Evolutionary conservation across 2,797 vertebrate genomes (phyloP).

Genomic region (Sebastes steindachneri): DNA sequence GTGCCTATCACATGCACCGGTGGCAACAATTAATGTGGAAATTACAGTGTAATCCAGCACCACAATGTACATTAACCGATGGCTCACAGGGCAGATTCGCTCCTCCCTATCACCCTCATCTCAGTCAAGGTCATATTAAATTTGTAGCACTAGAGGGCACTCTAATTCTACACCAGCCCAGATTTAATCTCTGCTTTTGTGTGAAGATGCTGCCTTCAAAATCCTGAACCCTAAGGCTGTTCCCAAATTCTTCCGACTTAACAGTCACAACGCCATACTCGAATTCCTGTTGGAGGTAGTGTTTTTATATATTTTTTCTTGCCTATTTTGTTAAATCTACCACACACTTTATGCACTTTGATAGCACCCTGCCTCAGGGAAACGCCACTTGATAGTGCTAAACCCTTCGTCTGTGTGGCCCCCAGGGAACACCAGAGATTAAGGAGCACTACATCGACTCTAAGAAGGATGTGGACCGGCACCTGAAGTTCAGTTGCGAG

Average conservation of each 20-base stretch:
- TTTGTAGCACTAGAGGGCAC: slow-evolving; percentile 80
- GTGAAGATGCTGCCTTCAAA: slow-evolving; percentile 97
- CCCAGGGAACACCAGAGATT: slow-evolving; percentile 95
- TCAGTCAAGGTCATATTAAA: slow-evolving; percentile 61
- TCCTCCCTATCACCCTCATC: slow-evolving; percentile 49
- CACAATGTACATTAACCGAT: slow-evolving; percentile 76
- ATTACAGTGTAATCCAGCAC: slow-evolving; percentile 76
- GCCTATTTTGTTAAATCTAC: slow-evolving; percentile 44
- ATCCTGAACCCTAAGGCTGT: slow-evolving; percentile 96
- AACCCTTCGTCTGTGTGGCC: slow-evolving; percentile 62
- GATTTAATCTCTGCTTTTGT: slow-evolving; percentile 62
- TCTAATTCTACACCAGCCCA: slow-evolving; percentile 64
- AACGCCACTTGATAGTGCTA: slow-evolving; percentile 52
- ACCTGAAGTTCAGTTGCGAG: slow-evolving; percentile 95
- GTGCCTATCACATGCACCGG: slow-evolving; percentile 77
- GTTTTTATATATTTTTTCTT: slow-evolving; percentile 7
- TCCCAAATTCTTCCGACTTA: slow-evolving; percentile 94
- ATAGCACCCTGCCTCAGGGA: slow-evolving; percentile 61
- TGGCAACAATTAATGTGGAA: slow-evolving; percentile 81
- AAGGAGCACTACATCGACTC: slow-evolving; percentile 98
- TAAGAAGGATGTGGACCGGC: slow-evolving; percentile 96
- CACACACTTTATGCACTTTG: slow-evolving; percentile 53
- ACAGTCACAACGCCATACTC: slow-evolving; percentile 98
- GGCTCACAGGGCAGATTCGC: slow-evolving; percentile 70
- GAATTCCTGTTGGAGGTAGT: slow-evolving; percentile 98